Base-by-base conservation (phyloP, 2,113 vertebrate species). In the Vidua chalybeata region DNA sequence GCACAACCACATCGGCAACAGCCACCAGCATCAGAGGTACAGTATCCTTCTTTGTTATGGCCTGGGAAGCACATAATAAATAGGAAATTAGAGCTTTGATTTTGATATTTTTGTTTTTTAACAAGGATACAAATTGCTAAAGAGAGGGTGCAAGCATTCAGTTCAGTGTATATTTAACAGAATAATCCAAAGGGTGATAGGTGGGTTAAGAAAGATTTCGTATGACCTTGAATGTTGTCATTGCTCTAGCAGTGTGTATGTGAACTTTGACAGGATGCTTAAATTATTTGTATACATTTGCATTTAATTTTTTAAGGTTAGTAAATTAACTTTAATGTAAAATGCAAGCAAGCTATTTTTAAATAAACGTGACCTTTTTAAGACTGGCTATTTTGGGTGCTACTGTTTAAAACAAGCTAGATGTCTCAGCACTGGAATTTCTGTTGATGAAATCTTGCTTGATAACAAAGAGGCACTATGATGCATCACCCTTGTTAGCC, bases 21-120 rank as follows among this genome's bases (percentile, higher is more conserved):
- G 98, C 98, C 97, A 98, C 97, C 98, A 96, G 72, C 98, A 94
- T 97, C 96, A 98, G 98, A 99, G 99, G 99, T 99, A 99, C 97
- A 98, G 99, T 99, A 99, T 97, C 56, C 84, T 98, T 98, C 97
- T 97, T 98, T 98, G 96, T 98, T 98, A 97, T 87, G 84, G 96
- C 97, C 97, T 97, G 88, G 77, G 95, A 97, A 96, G 27, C 96
- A 96, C 95, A 74, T 62, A 80, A 48, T 79, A 76, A 93, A 54
- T 66, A 90, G 84, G 94, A 74, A 72, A 89, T 54, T 74, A 27
- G 10, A 92, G 86, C 41, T 15, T 48, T 92, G 45, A 18, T 30
- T 43, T n/a, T 22, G 4, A 16, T 54, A 35, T 13, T 4, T 35
- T 19, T 7, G 22, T 46, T 26, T 41, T 41, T 49, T 6, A 33